Base-by-base conservation (phyloP, 1,140 invertebrate genomes). In the Drosophila oshimai region DNA sequence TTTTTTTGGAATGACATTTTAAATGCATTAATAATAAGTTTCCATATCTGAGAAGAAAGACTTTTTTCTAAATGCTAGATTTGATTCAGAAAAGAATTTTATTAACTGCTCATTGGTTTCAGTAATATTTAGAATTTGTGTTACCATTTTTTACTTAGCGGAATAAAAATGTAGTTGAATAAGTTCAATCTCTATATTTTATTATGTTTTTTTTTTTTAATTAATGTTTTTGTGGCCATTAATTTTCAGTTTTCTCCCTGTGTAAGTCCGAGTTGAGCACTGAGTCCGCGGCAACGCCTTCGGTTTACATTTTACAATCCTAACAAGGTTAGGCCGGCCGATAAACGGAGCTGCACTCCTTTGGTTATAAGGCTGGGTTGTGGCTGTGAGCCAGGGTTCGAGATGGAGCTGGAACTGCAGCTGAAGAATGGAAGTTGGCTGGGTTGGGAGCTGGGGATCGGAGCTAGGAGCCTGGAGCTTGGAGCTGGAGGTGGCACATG, bases 281-380 rank as follows among this genome's bases (percentile, higher is more conserved):
- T 39, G 18, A 36, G 51, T 45, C 28, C 50, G 39, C 9, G 74
- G 75, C 76, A 87, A 86, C 81, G 81, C 81, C 81, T 86, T 86
- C 76, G 81, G 80, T 84, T 84, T 80, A 84, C 76, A 86, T 86
- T 86, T 86, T 86, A 76, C 81, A 87, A 87, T 87, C 81, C 81
- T 86, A 86, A 86, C 81, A 86, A 86, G 81, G 81, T 86, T 86
- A 76, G 68, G 64, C 74, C 64, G 76, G 33, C 74, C 70, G 81
- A 86, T 86, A 86, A 86, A 86, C 60, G 68, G 50, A 50, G 77
- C 67, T 72, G 36, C 73, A 62, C 58, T 62, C 58, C 53, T 58
- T 62, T 62, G 58, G 51, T 24, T 57, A 61, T 58, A 58, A 57
- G 57, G 17, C 47, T 36, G 36, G 47, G 24, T 13, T 12, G n/a